phyloP scores from a whole-genome alignment of 2,797 vertebrate genomes.

The Macrochelys suwanniensis region DNA sequence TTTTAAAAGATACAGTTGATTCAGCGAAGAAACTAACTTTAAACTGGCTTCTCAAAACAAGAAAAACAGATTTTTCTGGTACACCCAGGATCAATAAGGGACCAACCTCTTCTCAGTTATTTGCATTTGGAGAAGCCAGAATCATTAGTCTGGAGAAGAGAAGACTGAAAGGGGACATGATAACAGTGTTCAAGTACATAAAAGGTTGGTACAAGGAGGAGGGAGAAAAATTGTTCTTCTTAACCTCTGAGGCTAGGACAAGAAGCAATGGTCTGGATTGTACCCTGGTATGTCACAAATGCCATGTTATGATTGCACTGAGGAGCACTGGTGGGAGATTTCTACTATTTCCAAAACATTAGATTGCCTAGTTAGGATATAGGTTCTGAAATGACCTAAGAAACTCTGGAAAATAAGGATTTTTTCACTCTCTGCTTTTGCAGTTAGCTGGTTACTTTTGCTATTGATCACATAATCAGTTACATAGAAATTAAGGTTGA shows the following conservation, averaged over 20 bases:
- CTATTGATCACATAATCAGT: slow-evolving; percentile 20
- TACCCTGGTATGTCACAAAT: no score
- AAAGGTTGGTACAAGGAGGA: no score
- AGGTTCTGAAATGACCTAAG: slow-evolving; percentile 11
- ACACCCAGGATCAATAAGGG: neutral
- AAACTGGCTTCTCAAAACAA: neutral
- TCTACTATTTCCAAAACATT: neutral
- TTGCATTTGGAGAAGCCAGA: slow-evolving; percentile 14
- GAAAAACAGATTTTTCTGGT: neutral
- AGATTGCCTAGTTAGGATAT: neutral
- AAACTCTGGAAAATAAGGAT: slow-evolving; percentile 1
- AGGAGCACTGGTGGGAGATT: neutral
- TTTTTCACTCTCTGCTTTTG: neutral
- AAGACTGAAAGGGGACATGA: no score
- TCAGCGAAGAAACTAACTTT: neutral
- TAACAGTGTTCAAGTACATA: no score
- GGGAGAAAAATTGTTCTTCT: no score
- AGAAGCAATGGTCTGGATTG: no score
- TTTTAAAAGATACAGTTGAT: neutral
- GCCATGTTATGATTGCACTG: neutral
- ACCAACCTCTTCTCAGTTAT: neutral
- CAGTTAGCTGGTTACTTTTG: slow-evolving; percentile 32
- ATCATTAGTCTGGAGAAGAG: no score
- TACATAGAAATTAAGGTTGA: slow-evolving; percentile 33
- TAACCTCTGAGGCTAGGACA: no score